Evolutionary conservation across 2,888 invertebrate genomes (phyloP).

Genomic region (Drosophila percnosoma): DNA sequence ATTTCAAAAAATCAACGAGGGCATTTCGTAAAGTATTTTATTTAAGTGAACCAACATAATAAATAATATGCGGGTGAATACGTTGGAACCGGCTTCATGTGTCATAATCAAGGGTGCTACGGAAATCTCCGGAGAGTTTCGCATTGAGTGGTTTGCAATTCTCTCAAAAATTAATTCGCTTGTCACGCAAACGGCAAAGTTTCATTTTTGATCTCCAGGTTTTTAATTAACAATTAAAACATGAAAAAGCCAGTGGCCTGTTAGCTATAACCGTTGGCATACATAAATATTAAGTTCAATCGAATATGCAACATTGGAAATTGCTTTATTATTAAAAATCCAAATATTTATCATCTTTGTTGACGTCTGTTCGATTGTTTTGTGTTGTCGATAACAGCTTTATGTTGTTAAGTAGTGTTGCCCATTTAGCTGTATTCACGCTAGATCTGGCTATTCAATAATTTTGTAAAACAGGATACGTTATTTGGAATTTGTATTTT

Average conservation of each 20-base stretch:
- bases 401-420: background rate
- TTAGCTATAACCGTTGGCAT: background rate
- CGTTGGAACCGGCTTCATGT: background rate
- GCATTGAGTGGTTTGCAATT: background rate
- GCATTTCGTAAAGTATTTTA: slow-evolving; percentile 39
- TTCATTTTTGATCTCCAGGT: background rate
- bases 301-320: background rate
- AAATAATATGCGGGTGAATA: background rate
- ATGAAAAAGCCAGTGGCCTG: background rate
- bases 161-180: background rate
- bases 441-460: background rate
- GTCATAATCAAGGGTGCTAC: background rate
- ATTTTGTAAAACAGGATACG: background rate
- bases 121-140: background rate
- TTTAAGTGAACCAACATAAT: slow-evolving; percentile 4
- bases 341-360: background rate
- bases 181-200: background rate
- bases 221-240: background rate
- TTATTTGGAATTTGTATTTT: background rate
- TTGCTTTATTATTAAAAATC: background rate
- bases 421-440: background rate
- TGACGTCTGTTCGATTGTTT: background rate
- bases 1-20: slow-evolving; percentile 45
- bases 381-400: slow-evolving; percentile 6
- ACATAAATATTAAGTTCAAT: background rate